These are phyloP conservation scores for Onychostruthus taczanowskii DNA, from an alignment of 2,113 vertebrate species.

Conservation along the genomic window DNA sequence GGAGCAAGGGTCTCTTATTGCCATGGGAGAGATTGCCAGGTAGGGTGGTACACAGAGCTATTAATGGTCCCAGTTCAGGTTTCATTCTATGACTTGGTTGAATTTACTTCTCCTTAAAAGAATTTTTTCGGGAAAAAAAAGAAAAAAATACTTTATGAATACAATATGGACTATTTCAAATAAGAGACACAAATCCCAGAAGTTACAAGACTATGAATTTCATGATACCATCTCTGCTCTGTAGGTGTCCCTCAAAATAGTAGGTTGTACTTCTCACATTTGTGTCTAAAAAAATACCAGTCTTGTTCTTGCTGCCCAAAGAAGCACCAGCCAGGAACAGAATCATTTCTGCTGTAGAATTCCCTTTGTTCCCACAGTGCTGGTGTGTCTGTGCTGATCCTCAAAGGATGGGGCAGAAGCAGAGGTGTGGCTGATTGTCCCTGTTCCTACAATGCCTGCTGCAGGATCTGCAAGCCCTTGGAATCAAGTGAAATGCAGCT, in stretches of 20 bases:
- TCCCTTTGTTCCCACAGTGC: neutral
- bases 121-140: accelerated
- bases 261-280: neutral
- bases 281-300: neutral
- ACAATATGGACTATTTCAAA: neutral
- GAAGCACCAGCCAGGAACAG: neutral
- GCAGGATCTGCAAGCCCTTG: neutral
- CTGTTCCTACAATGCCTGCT: neutral
- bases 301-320: neutral
- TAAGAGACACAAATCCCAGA: neutral
- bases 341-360: neutral
- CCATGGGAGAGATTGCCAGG: neutral
- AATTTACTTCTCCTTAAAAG: neutral
- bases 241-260: neutral
- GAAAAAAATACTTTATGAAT: neutral
- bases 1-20: neutral
- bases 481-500: neutral
- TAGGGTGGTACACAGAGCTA: neutral
- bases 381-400: neutral
- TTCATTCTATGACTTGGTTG: neutral
- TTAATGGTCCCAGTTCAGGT: neutral
- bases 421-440: neutral
- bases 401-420: neutral
- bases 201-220: neutral
- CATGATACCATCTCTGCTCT: neutral